phyloP scores from a whole-genome alignment of 2,797 vertebrate species.

The Channallabes apus region DNA sequence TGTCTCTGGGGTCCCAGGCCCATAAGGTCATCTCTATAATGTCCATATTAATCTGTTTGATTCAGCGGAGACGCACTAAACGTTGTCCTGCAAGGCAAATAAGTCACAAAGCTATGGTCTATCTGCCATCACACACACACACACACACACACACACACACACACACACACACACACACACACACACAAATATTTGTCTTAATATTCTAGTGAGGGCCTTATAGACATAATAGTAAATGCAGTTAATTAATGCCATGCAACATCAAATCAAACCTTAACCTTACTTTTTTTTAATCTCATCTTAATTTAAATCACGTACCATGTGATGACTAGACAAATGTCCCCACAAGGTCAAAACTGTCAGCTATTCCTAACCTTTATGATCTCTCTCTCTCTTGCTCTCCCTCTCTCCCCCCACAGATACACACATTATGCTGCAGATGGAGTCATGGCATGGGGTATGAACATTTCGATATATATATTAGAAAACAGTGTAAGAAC shows the following conservation, averaged over 20 bases:
- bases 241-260: background rate
- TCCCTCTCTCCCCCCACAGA: background rate
- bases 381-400: background rate
- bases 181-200: background rate
- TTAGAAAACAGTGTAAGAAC: background rate
- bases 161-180: too few species aligned
- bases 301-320: background rate
- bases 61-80: constrained; percentile 39
- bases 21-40: constrained; percentile 45
- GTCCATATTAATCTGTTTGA: constrained; percentile 51
- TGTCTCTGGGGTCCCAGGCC: constrained; percentile 34
- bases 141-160: background rate
- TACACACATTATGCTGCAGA: background rate
- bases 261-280: background rate
- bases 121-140: constrained; percentile 24
- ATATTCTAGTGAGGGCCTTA: background rate
- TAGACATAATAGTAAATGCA: background rate
- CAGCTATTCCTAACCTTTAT: background rate
- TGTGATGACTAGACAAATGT: background rate
- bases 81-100: constrained; percentile 49
- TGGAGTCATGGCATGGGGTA: background rate
- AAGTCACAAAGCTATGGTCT: constrained; percentile 48
- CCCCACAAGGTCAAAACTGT: background rate
- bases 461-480: background rate
- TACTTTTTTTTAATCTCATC: background rate